phyloP scores from a whole-genome alignment of 2,888 invertebrate species.

The Pristionchus arcanus region DNA sequence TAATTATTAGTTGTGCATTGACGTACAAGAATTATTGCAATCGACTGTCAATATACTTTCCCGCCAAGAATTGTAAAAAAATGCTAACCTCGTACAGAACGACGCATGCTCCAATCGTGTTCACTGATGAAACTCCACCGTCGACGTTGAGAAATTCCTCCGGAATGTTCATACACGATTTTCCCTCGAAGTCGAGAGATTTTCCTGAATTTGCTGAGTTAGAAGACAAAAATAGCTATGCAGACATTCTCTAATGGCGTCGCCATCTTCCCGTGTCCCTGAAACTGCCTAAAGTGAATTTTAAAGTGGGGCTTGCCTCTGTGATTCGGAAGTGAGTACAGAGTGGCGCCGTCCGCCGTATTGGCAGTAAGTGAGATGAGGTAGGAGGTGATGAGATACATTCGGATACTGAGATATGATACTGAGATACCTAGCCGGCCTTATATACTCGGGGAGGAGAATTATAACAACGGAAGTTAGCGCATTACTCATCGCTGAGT shows the following conservation, averaged over 20 bases:
- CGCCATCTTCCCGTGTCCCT: too few relatives aligned
- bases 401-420: neutral
- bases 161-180: neutral
- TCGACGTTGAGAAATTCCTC: neutral
- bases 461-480: neutral
- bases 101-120: neutral
- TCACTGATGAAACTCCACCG: neutral
- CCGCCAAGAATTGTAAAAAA: neutral
- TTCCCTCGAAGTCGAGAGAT: neutral
- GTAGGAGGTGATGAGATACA: neutral
- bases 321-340: neutral
- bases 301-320: neutral
- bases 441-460: too few relatives aligned
- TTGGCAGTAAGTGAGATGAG: neutral
- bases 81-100: neutral
- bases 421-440: too few relatives aligned
- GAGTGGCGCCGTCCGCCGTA: neutral
- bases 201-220: too few relatives aligned
- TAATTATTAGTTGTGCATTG: too few relatives aligned
- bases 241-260: too few relatives aligned
- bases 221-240: too few relatives aligned
- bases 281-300: too few relatives aligned
- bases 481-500: neutral
- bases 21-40: too few relatives aligned
- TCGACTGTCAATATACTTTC: neutral